Percentiles rank a stretch among this genome's conserved stretches.
Evolutionary conservation across 2,113 vertebrate genomes (phyloP).

Genomic region (Cyprinus carpio): DNA sequence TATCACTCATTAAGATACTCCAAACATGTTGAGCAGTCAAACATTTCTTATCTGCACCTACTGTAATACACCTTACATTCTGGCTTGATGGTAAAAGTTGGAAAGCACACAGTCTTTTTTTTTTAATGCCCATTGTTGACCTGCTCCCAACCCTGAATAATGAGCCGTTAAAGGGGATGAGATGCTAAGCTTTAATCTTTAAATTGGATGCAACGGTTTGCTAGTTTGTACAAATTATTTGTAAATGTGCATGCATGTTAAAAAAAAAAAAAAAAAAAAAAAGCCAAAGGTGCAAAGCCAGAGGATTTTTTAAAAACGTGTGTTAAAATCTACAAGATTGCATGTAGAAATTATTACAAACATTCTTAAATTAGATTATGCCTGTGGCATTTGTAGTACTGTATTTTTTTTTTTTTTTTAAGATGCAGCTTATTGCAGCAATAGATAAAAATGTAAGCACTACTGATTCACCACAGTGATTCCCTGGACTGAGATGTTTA

Average conservation of each 20-base stretch:
- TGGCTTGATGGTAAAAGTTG: neutral
- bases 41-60: slow-evolving; percentile 7
- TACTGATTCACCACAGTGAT: slow-evolving; percentile 11
- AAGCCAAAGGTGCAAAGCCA: slow-evolving; percentile 25
- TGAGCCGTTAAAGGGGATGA: neutral
- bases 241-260: neutral
- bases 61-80: slow-evolving; percentile 6
- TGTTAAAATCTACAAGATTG: slow-evolving; percentile 7
- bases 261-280: slow-evolving; percentile 41
- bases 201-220: slow-evolving; percentile 24
- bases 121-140: neutral
- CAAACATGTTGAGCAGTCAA: neutral
- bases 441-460: slow-evolving; percentile 50
- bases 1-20: neutral
- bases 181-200: neutral
- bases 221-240: slow-evolving; percentile 20
- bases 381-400: slow-evolving; percentile 24
- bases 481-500: slow-evolving; percentile 26
- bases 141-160: neutral
- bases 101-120: neutral
- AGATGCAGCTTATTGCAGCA: slow-evolving; percentile 64
- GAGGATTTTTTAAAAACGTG: neutral
- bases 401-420: slow-evolving; percentile 27
- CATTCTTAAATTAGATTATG: neutral
- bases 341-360: slow-evolving; percentile 5